Percentiles rank a stretch among this genome's conserved stretches.
Conservation (phyloP, 23 tunicate species). For the Clavelina lepadiformis region DNA sequence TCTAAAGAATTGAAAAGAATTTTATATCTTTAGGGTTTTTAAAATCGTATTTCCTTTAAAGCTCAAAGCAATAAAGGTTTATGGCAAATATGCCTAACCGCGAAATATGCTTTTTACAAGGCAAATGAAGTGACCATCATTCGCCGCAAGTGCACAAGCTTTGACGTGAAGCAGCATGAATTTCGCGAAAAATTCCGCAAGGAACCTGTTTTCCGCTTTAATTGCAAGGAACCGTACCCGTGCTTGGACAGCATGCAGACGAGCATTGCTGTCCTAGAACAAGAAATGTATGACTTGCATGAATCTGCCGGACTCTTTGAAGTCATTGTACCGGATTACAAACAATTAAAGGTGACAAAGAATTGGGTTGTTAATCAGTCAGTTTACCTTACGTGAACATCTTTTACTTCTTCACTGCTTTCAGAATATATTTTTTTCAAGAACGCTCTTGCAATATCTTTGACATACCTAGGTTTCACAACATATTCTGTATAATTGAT, state of each 20-base stretch:
- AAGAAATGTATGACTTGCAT: conserved; percentile 53
- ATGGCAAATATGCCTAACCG: not conserved
- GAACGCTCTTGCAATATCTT: not conserved
- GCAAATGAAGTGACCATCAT: conserved; percentile 90
- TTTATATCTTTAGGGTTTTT: too few relatives aligned
- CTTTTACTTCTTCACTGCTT: too few relatives aligned
- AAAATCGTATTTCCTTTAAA: too few relatives aligned
- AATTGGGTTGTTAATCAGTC: too few relatives aligned
- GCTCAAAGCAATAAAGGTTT: too few relatives aligned
- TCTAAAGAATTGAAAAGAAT: too few relatives aligned
- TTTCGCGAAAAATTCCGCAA: conserved; percentile 81
- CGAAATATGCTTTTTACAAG: conserved; percentile 27
- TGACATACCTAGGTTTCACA: not conserved
- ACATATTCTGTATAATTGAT: not conserved
- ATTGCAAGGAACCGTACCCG: conserved; percentile 74
- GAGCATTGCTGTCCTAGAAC: conserved; percentile 47
- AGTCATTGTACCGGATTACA: conserved; percentile 89
- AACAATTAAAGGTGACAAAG: conserved; percentile 89
- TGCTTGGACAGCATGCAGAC: conserved; percentile 55
- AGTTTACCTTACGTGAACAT: too few relatives aligned
- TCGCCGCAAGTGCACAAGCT: conserved; percentile 86
- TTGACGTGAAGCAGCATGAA: conserved; percentile 95
- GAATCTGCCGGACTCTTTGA: conserved; percentile 90
- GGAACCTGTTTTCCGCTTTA: conserved; percentile 55
- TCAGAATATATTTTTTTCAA: not conserved